Percentiles rank a stretch among this genome's conserved stretches.
phyloP scores from a whole-genome alignment of 2,113 vertebrate genomes.

The Istiophorus platypterus region DNA sequence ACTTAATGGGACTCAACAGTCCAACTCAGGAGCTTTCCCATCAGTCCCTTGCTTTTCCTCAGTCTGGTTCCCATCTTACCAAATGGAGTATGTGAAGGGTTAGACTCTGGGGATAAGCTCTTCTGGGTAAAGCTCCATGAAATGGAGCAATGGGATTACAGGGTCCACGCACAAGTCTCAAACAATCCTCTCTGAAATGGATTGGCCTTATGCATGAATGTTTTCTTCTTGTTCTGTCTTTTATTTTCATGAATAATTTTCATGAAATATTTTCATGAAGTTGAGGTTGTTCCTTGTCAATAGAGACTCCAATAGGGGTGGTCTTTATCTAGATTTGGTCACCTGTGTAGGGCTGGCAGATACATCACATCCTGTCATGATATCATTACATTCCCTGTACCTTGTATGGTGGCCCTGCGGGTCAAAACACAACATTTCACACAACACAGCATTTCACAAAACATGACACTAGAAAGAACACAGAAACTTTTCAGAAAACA shows the following conservation, averaged over 20 bases:
- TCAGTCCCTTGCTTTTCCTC: constrained; percentile 39
- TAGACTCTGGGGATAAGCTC: constrained; percentile 77
- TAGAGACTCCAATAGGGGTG: background rate
- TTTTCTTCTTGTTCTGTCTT: constrained; percentile 56
- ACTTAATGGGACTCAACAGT: constrained; percentile 25
- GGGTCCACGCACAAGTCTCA: constrained; percentile 82
- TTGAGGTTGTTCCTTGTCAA: constrained; percentile 14
- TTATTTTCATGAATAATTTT: too few relatives aligned
- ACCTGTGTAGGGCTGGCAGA: background rate
- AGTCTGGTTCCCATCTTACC: constrained; percentile 64
- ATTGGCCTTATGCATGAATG: constrained; percentile 59
- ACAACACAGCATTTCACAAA: too few relatives aligned
- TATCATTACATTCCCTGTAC: background rate
- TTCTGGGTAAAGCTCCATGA: constrained; percentile 88
- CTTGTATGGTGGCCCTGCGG: too few relatives aligned
- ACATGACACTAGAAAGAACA: too few relatives aligned
- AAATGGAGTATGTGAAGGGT: constrained; percentile 56
- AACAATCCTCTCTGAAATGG: constrained; percentile 76
- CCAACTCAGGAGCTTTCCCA: constrained; percentile 52
- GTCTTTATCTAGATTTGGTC: background rate
- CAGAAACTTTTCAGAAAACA: too few relatives aligned
- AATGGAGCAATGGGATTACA: constrained; percentile 90
- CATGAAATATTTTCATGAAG: too few relatives aligned
- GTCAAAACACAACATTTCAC: too few relatives aligned
- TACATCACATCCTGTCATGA: background rate